Evolutionary conservation across 2,888 invertebrate genomes (phyloP).

Genomic region (Patella ulyssiponensis): DNA sequence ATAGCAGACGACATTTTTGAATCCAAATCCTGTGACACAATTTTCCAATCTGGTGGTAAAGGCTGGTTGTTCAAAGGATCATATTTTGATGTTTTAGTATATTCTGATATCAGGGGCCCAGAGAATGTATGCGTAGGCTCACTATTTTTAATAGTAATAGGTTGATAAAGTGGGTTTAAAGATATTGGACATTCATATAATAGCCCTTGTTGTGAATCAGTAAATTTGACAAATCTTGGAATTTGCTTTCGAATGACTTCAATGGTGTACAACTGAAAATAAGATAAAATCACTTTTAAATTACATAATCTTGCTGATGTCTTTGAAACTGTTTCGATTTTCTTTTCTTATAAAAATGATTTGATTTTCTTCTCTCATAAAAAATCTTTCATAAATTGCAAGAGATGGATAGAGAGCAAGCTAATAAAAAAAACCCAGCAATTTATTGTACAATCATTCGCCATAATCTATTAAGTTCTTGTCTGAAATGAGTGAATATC

Average conservation of each 20-base stretch:
- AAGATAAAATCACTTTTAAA: no score
- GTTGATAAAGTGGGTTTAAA: conserved; percentile 64
- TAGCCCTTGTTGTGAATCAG: conserved; percentile 52
- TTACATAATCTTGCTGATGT: no score
- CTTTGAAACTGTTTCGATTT: no score
- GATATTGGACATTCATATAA: conserved; percentile 68
- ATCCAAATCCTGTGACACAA: conserved; percentile 63
- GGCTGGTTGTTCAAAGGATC: conserved; percentile 65
- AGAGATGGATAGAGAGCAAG: no score
- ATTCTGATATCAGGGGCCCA: conserved; percentile 63
- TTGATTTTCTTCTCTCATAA: no score
- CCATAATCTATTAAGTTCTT: no score
- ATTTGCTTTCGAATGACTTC: conserved; percentile 60
- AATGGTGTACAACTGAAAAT: conserved; percentile 59
- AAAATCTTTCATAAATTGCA: no score
- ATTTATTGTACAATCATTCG: no score
- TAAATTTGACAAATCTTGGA: conserved; percentile 63
- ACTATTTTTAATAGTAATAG: conserved; percentile 64
- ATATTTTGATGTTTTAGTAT: conserved; percentile 66
- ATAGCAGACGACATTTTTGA: conserved; percentile 55
- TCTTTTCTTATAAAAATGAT: no score
- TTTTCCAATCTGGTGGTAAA: conserved; percentile 59
- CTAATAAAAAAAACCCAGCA: no score
- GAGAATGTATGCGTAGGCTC: conserved; percentile 67
- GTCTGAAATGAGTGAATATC: no score